Conservation (phyloP, 2,797 vertebrate species). For the Cossypha caffra region DNA sequence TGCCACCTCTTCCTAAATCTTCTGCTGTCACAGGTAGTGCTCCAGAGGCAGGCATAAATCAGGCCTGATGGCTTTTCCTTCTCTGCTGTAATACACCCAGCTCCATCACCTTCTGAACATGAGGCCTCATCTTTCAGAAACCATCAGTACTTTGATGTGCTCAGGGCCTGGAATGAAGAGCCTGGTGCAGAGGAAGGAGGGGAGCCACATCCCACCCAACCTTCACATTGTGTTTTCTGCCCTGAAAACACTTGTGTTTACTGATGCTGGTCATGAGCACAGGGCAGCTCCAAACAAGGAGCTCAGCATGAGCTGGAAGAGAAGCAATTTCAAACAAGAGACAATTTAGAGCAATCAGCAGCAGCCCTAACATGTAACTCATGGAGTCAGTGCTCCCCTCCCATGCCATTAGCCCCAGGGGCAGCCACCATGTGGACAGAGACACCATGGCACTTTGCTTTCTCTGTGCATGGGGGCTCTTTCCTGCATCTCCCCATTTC, state of each 20-base stretch:
- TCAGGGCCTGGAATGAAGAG: not conserved
- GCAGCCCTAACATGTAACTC: not conserved
- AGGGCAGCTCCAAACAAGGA: not conserved
- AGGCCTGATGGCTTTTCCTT: not conserved
- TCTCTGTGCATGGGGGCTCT: not conserved
- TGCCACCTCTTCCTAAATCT: not conserved
- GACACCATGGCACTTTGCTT: not conserved
- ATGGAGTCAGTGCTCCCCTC: not conserved
- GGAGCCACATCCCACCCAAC: not conserved
- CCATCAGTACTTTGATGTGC: accelerated
- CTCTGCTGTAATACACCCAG: not conserved
- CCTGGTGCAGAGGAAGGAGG: not conserved
- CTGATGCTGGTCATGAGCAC: not conserved
- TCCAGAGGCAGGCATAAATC: not conserved
- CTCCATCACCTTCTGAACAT: not conserved
- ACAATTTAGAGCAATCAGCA: not conserved
- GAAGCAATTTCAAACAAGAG: not conserved
- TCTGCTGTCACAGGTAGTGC: not conserved
- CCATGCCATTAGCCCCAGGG: not conserved
- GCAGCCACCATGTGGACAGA: accelerated
- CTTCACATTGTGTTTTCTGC: not conserved
- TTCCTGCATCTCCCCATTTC: not conserved
- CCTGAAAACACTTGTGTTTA: not conserved
- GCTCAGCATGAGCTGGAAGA: not conserved
- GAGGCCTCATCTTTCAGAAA: not conserved